Evolutionary conservation across 2,888 invertebrate species (phyloP), one percentile per base, ranked within the genome.

Genomic region (Platycnemis pennipes): DNA sequence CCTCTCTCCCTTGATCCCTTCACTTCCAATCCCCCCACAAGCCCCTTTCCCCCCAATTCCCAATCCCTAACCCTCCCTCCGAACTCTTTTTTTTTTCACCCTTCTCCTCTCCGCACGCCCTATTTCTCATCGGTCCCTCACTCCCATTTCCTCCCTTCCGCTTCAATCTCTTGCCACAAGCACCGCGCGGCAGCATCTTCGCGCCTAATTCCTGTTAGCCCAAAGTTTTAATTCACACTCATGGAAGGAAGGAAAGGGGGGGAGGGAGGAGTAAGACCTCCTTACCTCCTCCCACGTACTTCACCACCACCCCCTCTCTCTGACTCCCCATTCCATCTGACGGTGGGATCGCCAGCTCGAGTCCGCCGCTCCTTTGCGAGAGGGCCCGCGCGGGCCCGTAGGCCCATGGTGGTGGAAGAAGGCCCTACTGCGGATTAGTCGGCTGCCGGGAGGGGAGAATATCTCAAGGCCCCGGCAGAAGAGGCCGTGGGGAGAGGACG

Each of bases 211-310:
- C 97, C 96, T 97, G 97, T 97, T 97, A 97, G 97, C 97, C 96
- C 96, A 97, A 97, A 97, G 97, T 97, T 97, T 97, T 97, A 97
- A 97, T 97, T 97, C 97, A 96, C 96, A 96, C 96, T 97, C 88
- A 69, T 91, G 91, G 19, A 16, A 44, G 87, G 11, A 45, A 45
- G 91, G 26, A 44, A 44, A 11, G 22, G 4, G 26, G 56, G 53
- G 88, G 56, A 42, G 37, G 42, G 22, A 22, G 89, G 89, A 22
- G 91, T 22, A n/a, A 46, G 91, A 91, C 69, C 91, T 91, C 69
- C 63, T 91, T 94, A 94, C 37, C n/a, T 46, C 63, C 77, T 46
- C 91, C 56, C n/a, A 8, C 85, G 42, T 94, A 31, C 77, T 13
- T 77, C 77, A 13, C 77, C 77, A 77, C 77, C 77, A 37, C 31